A percentile compares a stretch with the other conserved stretches of the same genome.
Evolutionary conservation across 2,888 invertebrate species (phyloP).

Genomic region (Callinectes sapidus): DNA sequence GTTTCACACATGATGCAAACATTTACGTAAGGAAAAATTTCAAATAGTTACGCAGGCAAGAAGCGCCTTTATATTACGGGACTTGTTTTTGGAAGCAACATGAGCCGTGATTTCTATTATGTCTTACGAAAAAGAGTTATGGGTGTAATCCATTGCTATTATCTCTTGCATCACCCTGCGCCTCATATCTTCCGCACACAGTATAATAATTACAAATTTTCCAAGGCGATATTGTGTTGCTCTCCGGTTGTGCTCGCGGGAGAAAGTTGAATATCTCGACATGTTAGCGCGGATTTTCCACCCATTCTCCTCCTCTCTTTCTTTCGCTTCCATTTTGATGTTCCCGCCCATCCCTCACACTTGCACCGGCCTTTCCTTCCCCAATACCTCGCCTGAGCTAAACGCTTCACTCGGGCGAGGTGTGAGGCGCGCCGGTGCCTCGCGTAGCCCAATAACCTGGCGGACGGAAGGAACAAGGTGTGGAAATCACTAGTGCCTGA

Average conservation of each 20-base stretch:
- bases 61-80: slow-evolving; percentile 6
- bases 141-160: slow-evolving; percentile 7
- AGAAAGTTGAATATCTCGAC: slow-evolving; percentile 14
- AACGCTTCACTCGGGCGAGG: neutral
- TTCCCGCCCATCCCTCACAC: neutral
- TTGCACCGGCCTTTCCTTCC: neutral
- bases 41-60: neutral
- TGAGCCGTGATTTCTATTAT: slow-evolving; percentile 19
- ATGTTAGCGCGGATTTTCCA: neutral
- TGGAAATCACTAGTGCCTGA: slow-evolving; percentile 37
- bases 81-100: neutral
- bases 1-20: neutral
- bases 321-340: neutral
- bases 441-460: neutral
- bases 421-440: neutral
- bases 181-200: neutral
- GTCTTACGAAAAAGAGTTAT: slow-evolving; percentile 8
- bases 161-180: slow-evolving; percentile 21
- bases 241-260: slow-evolving; percentile 3
- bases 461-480: slow-evolving; percentile 12
- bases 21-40: slow-evolving; percentile 11
- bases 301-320: neutral
- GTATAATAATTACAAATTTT: slow-evolving; percentile 27
- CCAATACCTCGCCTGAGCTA: neutral
- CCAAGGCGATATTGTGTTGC: slow-evolving; percentile 31